Conservation (phyloP, 2,797 vertebrate genomes). For the Chaenodraco wilsoni region DNA sequence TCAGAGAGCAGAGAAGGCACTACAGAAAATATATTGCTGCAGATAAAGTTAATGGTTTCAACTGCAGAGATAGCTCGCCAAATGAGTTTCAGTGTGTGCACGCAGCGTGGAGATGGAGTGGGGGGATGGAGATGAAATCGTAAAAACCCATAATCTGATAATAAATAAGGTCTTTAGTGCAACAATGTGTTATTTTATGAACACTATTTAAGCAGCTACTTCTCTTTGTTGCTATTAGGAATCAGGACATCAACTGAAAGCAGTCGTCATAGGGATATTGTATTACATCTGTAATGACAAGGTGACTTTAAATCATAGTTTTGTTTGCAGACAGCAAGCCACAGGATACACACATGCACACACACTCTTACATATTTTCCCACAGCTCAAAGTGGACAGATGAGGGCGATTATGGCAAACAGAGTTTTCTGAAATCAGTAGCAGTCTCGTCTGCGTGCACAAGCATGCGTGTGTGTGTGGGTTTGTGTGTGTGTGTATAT, state of each 20-base stretch:
- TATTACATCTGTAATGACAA: constrained; percentile 44
- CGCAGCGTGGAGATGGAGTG: background rate
- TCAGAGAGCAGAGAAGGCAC: constrained; percentile 12
- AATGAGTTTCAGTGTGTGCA: constrained; percentile 28
- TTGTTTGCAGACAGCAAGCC: constrained; percentile 30
- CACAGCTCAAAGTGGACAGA: constrained; percentile 50
- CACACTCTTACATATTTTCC: constrained; percentile 52
- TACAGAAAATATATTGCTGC: constrained; percentile 50
- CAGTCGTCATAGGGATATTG: constrained; percentile 20
- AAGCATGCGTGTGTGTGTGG: constrained; percentile 20
- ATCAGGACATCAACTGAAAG: background rate
- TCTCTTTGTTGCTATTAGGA: background rate
- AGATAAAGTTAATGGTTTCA: constrained; percentile 62
- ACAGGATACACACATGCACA: constrained; percentile 4
- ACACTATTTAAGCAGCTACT: background rate
- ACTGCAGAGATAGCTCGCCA: constrained; percentile 41
- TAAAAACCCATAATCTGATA: background rate
- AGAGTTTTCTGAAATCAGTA: constrained; percentile 54
- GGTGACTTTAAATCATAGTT: constrained; percentile 49
- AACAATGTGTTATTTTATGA: constrained; percentile 14
- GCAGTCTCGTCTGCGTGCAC: constrained; percentile 22
- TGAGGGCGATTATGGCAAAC: constrained; percentile 54
- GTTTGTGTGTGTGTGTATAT: constrained; percentile 18
- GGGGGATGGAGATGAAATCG: background rate
- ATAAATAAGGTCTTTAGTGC: constrained; percentile 19